Evolutionary conservation across 2,113 vertebrate genomes (phyloP).

Genomic region (Candoia aspera): DNA sequence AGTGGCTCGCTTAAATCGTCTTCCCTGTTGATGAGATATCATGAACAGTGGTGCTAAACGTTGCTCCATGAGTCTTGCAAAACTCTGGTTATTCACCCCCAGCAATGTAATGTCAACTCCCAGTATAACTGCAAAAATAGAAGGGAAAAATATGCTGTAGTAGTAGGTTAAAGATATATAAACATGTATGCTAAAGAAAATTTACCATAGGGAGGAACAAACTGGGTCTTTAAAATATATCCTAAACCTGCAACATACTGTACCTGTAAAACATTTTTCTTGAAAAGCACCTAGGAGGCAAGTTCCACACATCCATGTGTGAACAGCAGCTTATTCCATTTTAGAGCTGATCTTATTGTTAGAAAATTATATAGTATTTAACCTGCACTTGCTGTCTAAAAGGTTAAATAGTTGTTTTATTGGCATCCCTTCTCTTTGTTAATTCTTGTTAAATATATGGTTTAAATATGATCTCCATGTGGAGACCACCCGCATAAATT

Average conservation of each 20-base stretch:
- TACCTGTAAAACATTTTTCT: not conserved
- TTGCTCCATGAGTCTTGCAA: slow-evolving; percentile 94
- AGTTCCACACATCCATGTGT: not conserved
- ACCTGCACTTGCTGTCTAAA: not conserved
- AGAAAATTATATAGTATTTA: not conserved
- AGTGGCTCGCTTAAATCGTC: slow-evolving; percentile 86
- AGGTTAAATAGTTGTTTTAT: not conserved
- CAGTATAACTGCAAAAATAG: slow-evolving; percentile 84
- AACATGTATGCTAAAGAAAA: rapidly evolving
- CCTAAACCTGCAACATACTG: not conserved
- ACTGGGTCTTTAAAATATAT: slow-evolving; percentile 9
- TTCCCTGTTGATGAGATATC: slow-evolving; percentile 89
- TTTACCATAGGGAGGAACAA: not conserved
- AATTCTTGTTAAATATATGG: not conserved
- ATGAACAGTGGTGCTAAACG: slow-evolving; percentile 92
- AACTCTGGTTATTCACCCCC: slow-evolving; percentile 94
- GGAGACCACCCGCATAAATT: not conserved
- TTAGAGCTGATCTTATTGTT: not conserved
- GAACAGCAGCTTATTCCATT: not conserved
- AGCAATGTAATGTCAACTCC: slow-evolving; percentile 90
- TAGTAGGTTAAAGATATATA: not conserved
- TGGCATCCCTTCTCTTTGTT: not conserved
- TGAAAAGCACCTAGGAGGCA: slow-evolving; percentile 9
- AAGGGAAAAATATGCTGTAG: not conserved
- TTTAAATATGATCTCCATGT: not conserved